Conservation (phyloP, 2,797 vertebrate genomes). For the Pteronotus mesoamericanus region DNA sequence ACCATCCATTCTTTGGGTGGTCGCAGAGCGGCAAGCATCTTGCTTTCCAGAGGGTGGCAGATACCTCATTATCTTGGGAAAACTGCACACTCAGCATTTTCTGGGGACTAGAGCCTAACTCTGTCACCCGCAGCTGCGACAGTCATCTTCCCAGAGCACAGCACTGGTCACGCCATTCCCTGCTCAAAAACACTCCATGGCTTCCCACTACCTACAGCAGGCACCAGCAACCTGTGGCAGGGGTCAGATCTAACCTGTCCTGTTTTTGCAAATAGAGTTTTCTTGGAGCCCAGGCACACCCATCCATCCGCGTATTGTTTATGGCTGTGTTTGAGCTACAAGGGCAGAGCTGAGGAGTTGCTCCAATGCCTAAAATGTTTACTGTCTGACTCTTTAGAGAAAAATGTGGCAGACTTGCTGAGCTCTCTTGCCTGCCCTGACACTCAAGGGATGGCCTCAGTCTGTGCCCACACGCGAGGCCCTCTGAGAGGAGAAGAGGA, state of each 20-base stretch:
- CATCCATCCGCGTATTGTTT: accelerated
- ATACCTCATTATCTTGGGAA: neutral
- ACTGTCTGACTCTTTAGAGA: neutral
- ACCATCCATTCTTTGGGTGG: constrained; percentile 63
- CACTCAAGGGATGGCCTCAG: accelerated
- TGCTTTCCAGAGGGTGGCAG: neutral
- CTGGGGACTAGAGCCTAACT: accelerated
- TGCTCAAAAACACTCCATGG: neutral
- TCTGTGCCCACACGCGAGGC: neutral
- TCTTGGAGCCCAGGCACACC: accelerated
- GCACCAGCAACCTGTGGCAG: accelerated
- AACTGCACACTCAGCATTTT: accelerated
- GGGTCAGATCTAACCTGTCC: neutral
- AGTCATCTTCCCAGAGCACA: neutral
- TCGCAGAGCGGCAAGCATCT: constrained; percentile 2
- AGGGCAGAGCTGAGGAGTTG: neutral
- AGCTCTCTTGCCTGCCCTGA: neutral
- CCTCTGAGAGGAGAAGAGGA: neutral
- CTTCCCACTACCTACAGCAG: neutral
- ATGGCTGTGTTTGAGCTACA: neutral
- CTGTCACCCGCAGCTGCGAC: no score
- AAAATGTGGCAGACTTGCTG: neutral
- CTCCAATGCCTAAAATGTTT: neutral
- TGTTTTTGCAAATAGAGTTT: neutral
- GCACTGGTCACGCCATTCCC: neutral